Percentiles rank a stretch among this genome's conserved stretches.
Evolutionary conservation across 2,797 vertebrate species (phyloP).

Genomic region (Halcyon smyrnensis): DNA sequence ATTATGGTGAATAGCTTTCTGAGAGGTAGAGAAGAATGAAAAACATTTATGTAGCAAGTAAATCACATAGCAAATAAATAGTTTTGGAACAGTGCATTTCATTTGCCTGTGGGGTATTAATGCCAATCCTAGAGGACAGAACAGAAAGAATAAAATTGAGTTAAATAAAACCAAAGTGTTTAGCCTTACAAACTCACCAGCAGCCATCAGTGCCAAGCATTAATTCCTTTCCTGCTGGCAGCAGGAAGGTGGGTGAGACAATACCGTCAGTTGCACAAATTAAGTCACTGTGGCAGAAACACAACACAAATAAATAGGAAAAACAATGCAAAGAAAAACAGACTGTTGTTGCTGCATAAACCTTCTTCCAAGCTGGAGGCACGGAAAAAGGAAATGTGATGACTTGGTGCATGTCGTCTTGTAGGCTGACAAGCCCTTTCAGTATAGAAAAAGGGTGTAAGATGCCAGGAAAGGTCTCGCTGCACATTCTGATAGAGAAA

Average conservation of each 20-base stretch:
- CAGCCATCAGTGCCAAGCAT: slow-evolving; percentile 46
- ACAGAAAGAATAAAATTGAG: slow-evolving; percentile 41
- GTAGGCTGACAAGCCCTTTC: slow-evolving; percentile 24
- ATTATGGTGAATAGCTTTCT: background rate
- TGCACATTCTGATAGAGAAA: background rate
- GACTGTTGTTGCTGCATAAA: slow-evolving; percentile 23
- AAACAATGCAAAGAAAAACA: slow-evolving; percentile 35
- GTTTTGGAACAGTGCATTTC: slow-evolving; percentile 30
- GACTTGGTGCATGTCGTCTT: slow-evolving; percentile 18
- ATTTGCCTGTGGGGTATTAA: slow-evolving; percentile 35
- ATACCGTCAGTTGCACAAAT: slow-evolving; percentile 37
- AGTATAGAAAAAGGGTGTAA: background rate
- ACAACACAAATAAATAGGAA: slow-evolving; percentile 40
- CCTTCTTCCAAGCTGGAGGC: slow-evolving; percentile 32
- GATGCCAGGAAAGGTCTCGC: background rate
- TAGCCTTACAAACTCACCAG: slow-evolving; percentile 49
- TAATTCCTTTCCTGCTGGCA: slow-evolving; percentile 62
- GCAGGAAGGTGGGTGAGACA: slow-evolving; percentile 56
- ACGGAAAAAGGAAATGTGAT: slow-evolving; percentile 3
- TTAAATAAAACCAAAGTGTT: slow-evolving; percentile 55
- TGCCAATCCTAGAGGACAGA: slow-evolving; percentile 28
- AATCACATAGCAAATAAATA: slow-evolving; percentile 28
- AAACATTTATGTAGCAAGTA: slow-evolving; percentile 29
- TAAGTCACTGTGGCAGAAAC: slow-evolving; percentile 62
- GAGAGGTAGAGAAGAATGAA: slow-evolving; percentile 30